phyloP scores from a whole-genome alignment of 2,113 vertebrate genomes.

The Passer domesticus region DNA sequence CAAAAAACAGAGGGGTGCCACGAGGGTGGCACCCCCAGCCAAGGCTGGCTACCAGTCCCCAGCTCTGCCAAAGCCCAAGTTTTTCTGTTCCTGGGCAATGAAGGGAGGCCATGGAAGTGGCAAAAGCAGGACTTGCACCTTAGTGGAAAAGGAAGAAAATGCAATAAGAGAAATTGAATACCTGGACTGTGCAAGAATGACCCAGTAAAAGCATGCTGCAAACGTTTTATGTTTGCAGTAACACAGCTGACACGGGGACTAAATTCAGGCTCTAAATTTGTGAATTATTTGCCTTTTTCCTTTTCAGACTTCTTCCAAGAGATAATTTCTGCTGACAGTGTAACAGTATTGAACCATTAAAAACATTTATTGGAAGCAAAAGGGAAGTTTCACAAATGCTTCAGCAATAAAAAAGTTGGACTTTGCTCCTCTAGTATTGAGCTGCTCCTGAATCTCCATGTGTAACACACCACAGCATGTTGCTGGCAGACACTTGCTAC shows the following conservation, averaged over 20 bases:
- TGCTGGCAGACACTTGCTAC: not conserved
- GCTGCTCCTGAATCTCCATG: not conserved
- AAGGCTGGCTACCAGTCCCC: not conserved
- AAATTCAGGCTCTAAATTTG: not conserved
- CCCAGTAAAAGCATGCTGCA: rapidly evolving
- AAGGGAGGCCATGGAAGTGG: not conserved
- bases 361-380: not conserved
- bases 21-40: rapidly evolving
- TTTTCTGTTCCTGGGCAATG: not conserved
- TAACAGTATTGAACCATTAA: not conserved
- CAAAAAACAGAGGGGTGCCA: not conserved
- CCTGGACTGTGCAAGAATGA: not conserved
- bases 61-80: not conserved
- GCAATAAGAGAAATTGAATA: not conserved
- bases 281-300: not conserved
- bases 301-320: not conserved
- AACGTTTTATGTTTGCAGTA: not conserved
- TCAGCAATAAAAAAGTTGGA: not conserved
- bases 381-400: not conserved
- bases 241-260: not conserved
- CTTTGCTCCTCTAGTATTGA: not conserved
- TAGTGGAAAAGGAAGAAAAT: not conserved
- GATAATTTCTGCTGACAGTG: not conserved
- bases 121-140: not conserved
- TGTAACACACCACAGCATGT: not conserved